Percentiles rank a stretch among this genome's conserved stretches.
These are phyloP conservation scores for Chroicocephalus ridibundus DNA, from an alignment of 2,113 vertebrate species.

Conservation along the genomic window DNA sequence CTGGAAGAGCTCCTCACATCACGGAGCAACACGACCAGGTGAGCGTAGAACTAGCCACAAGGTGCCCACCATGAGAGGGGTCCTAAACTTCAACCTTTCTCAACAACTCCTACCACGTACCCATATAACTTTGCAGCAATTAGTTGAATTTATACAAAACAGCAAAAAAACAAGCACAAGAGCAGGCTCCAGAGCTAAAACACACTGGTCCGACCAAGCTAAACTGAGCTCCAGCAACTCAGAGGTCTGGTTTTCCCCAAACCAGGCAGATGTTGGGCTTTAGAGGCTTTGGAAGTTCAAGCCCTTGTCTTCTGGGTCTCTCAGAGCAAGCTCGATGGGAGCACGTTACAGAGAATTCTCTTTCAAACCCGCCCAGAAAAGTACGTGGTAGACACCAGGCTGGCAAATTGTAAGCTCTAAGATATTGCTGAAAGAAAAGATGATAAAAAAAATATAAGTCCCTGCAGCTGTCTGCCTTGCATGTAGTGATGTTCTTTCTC, in stretches of 20 bases:
- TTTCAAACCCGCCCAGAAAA: not conserved
- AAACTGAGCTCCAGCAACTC: not conserved
- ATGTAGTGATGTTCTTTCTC: not conserved
- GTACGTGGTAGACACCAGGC: not conserved
- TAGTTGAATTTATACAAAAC: not conserved
- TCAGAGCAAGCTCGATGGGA: not conserved
- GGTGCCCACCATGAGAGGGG: not conserved
- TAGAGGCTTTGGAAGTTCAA: not conserved
- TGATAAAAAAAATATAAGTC: not conserved
- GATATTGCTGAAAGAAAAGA: not conserved
- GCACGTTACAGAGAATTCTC: accelerated
- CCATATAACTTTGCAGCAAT: not conserved
- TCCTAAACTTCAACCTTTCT: not conserved
- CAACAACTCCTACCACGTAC: not conserved
- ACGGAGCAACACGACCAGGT: not conserved
- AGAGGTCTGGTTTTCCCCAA: not conserved
- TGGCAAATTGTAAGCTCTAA: not conserved
- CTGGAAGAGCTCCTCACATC: not conserved
- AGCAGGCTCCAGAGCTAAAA: not conserved
- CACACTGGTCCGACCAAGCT: not conserved
- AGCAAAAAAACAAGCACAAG: not conserved
- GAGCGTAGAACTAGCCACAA: not conserved
- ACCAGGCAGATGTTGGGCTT: not conserved
- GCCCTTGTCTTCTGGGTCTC: not conserved
- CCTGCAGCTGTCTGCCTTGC: not conserved